Evolutionary conservation across 2,113 vertebrate species (phyloP).

Genomic region (Amia ocellicauda): DNA sequence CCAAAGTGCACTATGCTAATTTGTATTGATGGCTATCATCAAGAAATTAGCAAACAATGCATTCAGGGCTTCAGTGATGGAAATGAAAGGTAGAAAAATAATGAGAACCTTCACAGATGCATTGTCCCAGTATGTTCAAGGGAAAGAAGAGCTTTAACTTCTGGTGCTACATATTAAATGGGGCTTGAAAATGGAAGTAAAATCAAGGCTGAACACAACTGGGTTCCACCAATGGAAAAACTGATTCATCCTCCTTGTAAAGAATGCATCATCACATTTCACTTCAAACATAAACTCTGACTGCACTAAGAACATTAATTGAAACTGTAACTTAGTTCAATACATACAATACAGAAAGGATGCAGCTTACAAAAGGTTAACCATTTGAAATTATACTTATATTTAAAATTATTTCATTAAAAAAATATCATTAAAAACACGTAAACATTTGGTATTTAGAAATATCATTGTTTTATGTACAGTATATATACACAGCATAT

Average conservation of each 20-base stretch:
- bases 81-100: slow-evolving; percentile 39
- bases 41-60: slow-evolving; percentile 49
- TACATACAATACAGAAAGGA: too few species aligned
- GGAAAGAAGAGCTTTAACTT: slow-evolving; percentile 16
- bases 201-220: too few species aligned
- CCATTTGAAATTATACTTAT: too few species aligned
- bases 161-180: slow-evolving; percentile 4
- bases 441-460: too few species aligned
- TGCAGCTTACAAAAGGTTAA: too few species aligned
- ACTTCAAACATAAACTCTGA: not conserved
- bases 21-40: slow-evolving; percentile 53
- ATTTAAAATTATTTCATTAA: too few species aligned
- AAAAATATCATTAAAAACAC: too few species aligned
- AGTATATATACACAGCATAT: too few species aligned
- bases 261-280: not conserved
- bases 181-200: not conserved
- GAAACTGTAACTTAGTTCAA: too few species aligned
- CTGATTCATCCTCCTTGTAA: not conserved
- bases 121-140: slow-evolving; percentile 13
- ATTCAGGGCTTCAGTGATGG: slow-evolving; percentile 34
- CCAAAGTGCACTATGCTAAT: slow-evolving; percentile 44
- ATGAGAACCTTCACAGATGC: slow-evolving; percentile 27
- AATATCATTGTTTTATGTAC: too few species aligned
- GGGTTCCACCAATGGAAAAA: not conserved
- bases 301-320: too few species aligned